A percentile compares a stretch with the other conserved stretches of the same genome.
phyloP scores from a whole-genome alignment of 2,797 vertebrate species.

The Numenius phaeopus region DNA sequence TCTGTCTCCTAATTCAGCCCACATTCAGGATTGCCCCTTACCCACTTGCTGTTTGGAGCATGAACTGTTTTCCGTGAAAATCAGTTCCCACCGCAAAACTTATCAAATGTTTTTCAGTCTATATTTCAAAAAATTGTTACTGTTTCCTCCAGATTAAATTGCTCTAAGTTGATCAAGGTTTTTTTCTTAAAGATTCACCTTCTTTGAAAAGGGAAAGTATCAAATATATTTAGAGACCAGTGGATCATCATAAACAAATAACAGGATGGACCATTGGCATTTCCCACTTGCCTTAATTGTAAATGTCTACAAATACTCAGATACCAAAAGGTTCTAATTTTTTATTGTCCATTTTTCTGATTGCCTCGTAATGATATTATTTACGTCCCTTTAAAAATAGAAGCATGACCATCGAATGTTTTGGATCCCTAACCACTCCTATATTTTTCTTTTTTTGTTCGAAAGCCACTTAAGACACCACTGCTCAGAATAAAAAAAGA shows the following conservation, averaged over 20 bases:
- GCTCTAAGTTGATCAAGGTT: neutral
- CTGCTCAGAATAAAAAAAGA: neutral
- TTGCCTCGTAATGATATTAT: neutral
- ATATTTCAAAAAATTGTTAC: neutral
- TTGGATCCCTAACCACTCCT: neutral
- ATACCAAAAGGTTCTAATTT: neutral
- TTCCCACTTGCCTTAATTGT: neutral
- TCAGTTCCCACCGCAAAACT: neutral
- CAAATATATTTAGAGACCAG: neutral
- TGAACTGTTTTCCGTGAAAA: neutral
- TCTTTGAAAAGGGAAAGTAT: neutral
- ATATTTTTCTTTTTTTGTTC: neutral
- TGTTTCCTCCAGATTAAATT: neutral
- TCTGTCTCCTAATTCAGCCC: neutral
- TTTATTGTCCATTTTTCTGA: neutral
- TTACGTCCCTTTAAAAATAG: neutral
- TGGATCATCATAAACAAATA: neutral
- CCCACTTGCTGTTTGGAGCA: neutral
- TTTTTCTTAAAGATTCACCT: neutral
- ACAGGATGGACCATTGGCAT: neutral
- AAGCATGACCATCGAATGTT: neutral
- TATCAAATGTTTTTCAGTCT: neutral
- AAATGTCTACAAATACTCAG: neutral
- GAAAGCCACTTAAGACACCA: neutral
- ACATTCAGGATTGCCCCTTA: neutral